A percentile compares a stretch with the other conserved stretches of the same genome.
phyloP scores from a whole-genome alignment of 2,113 vertebrate species.

The Oncorhynchus masou region DNA sequence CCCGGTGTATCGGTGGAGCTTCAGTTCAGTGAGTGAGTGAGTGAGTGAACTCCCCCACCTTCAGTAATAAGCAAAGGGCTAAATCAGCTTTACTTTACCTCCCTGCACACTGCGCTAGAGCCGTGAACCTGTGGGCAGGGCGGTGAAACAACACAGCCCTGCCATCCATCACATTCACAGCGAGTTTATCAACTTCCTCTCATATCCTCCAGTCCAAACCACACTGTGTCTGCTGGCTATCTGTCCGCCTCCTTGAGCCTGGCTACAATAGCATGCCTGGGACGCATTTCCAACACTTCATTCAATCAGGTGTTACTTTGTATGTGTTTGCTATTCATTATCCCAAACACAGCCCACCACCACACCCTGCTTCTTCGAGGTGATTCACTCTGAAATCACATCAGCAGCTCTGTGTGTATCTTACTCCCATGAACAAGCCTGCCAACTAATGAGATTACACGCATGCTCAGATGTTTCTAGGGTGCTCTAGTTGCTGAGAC shows the following conservation, averaged over 20 bases:
- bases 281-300: not conserved
- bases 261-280: not conserved
- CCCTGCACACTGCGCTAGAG: slow-evolving; percentile 32
- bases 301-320: slow-evolving; percentile 28
- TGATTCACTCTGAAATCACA: slow-evolving; percentile 53
- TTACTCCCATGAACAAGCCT: slow-evolving; percentile 12
- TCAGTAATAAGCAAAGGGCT: slow-evolving; percentile 55
- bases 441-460: slow-evolving; percentile 4
- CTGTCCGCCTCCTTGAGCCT: not conserved
- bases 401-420: slow-evolving; percentile 25
- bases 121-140: slow-evolving; percentile 57
- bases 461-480: not conserved
- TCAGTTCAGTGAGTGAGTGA: not conserved
- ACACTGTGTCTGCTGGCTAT: not conserved
- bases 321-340: slow-evolving; percentile 34
- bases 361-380: slow-evolving; percentile 49
- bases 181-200: not conserved
- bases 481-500: not conserved
- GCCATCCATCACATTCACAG: slow-evolving; percentile 8
- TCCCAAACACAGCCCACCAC: slow-evolving; percentile 17
- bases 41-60: slow-evolving; percentile 29
- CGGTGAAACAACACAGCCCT: slow-evolving; percentile 19
- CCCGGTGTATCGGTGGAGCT: slow-evolving; percentile 8
- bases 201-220: not conserved
- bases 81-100: slow-evolving; percentile 74